Percentiles rank a stretch among this genome's conserved stretches.
phyloP scores from a whole-genome alignment of 2,797 vertebrate genomes.

The Hybognathus amarus region DNA sequence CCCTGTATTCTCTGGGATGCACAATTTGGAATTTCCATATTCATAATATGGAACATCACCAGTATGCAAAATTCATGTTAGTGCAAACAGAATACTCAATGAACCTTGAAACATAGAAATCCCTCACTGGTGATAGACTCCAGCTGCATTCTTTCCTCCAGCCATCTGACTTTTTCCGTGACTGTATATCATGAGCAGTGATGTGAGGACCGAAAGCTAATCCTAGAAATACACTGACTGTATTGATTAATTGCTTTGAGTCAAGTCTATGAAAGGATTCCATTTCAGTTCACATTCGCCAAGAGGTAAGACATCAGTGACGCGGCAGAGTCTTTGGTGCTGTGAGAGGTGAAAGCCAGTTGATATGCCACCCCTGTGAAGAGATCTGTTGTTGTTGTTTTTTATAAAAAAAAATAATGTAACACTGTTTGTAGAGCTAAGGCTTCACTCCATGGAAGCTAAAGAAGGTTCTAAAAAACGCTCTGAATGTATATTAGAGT shows the following conservation, averaged over 20 bases:
- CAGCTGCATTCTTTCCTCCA: slow-evolving; percentile 20
- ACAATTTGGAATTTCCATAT: slow-evolving; percentile 21
- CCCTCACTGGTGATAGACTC: slow-evolving; percentile 9
- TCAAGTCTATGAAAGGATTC: slow-evolving; percentile 60
- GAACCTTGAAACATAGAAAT: slow-evolving; percentile 30
- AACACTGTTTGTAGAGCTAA: neutral
- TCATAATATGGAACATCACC: slow-evolving; percentile 20
- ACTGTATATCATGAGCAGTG: slow-evolving; percentile 32
- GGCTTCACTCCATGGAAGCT: neutral
- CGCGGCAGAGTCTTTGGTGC: slow-evolving; percentile 44
- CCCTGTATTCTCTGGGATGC: slow-evolving; percentile 10
- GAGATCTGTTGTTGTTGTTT: neutral
- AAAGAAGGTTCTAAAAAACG: neutral
- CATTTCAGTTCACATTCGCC: slow-evolving; percentile 52
- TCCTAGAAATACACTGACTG: slow-evolving; percentile 21
- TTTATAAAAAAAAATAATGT: neutral
- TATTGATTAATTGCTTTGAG: slow-evolving; percentile 52
- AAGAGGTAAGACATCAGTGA: slow-evolving; percentile 65
- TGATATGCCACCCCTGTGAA: slow-evolving; percentile 52
- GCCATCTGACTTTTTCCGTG: slow-evolving; percentile 29
- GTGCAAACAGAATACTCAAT: slow-evolving; percentile 30
- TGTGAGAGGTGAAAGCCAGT: slow-evolving; percentile 51
- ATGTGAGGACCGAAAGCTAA: slow-evolving; percentile 48
- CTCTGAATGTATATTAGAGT: neutral
- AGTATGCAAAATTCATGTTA: slow-evolving; percentile 21